phyloP scores from a whole-genome alignment of 2,888 invertebrate species.

The Euspilapteryx auroguttella region DNA sequence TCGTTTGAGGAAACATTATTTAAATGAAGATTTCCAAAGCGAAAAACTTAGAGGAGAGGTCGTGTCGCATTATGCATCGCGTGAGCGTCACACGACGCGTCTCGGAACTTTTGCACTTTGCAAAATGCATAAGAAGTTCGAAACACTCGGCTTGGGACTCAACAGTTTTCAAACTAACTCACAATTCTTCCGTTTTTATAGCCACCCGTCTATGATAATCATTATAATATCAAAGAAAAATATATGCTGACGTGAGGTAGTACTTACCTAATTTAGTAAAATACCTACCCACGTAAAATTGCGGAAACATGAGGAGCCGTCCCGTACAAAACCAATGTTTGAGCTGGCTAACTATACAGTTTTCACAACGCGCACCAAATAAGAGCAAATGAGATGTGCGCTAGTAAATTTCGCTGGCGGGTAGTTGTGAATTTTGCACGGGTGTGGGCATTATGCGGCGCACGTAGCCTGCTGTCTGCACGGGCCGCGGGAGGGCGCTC shows the following conservation, averaged over 20 bases:
- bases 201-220: conserved; percentile 1
- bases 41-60: conserved; percentile 25
- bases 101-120: conserved; percentile 39
- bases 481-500: conserved; percentile 20
- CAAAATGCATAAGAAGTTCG: conserved; percentile 42
- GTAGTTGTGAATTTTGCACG: conserved; percentile 56
- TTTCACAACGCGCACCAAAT: conserved; percentile 27
- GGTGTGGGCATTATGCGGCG: conserved; percentile 50
- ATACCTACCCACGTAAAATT: too few species aligned
- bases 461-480: conserved; percentile 52
- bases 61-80: conserved; percentile 29
- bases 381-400: conserved; percentile 52
- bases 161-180: conserved; percentile 11
- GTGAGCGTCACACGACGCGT: conserved; percentile 26
- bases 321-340: conserved; percentile 1
- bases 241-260: too few species aligned
- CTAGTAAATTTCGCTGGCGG: conserved; percentile 45
- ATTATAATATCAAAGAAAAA: too few species aligned
- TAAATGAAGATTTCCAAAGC: conserved; percentile 34
- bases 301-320: too few species aligned
- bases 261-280: too few species aligned
- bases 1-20: conserved; percentile 30
- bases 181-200: conserved; percentile 2
- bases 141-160: conserved; percentile 22
- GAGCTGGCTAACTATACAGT: conserved; percentile 15